Percentiles rank a stretch among this genome's conserved stretches.
phyloP scores from a whole-genome alignment of 2,113 vertebrate species.

The Oncorhynchus mykiss region DNA sequence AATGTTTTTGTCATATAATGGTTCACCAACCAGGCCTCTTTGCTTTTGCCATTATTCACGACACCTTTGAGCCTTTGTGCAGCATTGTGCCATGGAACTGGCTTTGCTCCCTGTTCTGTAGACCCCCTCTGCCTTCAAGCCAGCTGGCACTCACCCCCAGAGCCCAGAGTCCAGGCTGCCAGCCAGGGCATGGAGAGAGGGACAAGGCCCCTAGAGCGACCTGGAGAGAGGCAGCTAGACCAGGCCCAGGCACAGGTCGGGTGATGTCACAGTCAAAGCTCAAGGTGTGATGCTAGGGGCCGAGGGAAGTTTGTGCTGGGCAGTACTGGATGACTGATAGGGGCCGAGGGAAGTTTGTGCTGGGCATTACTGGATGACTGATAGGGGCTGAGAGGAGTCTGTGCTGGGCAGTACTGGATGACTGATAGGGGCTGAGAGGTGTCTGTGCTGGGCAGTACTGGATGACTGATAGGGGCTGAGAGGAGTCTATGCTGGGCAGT shows the following conservation, averaged over 20 bases:
- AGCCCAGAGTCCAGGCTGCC: conserved; percentile 64
- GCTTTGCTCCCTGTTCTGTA: conserved; percentile 68
- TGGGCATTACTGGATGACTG: not conserved
- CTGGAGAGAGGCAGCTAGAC: conserved; percentile 55
- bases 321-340: not conserved
- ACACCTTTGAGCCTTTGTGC: conserved; percentile 79
- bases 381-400: not conserved
- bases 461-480: no score
- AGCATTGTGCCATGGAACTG: conserved; percentile 72
- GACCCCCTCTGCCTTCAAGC: conserved; percentile 72
- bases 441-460: not conserved
- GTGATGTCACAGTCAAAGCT: conserved; percentile 43
- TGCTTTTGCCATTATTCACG: conserved; percentile 68
- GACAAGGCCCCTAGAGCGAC: conserved; percentile 58
- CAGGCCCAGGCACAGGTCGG: conserved; percentile 22
- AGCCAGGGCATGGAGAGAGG: conserved; percentile 66
- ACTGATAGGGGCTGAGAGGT: conserved; percentile 3
- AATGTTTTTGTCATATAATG: conserved; percentile 72
- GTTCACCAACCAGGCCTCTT: conserved; percentile 64
- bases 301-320: not conserved
- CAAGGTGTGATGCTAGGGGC: conserved; percentile 22
- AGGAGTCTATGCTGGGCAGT: no score
- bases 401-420: not conserved
- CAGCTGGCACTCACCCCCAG: conserved; percentile 71
- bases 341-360: not conserved